Evolutionary conservation across 2,797 vertebrate species (phyloP).

Genomic region (Dendrocincla fuliginosa): DNA sequence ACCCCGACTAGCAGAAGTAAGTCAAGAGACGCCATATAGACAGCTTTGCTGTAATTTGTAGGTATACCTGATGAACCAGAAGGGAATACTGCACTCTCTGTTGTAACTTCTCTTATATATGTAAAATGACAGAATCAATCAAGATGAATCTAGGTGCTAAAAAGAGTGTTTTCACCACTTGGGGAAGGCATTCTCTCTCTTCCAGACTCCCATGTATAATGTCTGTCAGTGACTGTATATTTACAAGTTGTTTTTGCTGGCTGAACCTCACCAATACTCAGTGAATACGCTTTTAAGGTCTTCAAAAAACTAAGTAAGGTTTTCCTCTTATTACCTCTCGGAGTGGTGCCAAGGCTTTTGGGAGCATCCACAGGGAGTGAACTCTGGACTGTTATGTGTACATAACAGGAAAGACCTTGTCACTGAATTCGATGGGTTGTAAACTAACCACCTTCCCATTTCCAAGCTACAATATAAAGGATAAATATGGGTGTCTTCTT

Average conservation of each 20-base stretch:
- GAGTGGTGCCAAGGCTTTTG: background rate
- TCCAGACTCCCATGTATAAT: background rate
- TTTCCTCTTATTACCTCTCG: background rate
- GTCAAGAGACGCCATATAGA: background rate
- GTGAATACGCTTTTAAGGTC: background rate
- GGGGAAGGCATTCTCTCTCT: background rate
- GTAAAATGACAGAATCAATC: background rate
- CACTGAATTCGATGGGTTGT: background rate
- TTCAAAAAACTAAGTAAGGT: background rate
- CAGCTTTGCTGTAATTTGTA: background rate
- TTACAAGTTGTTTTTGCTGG: background rate
- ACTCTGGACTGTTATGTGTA: fast-evolving
- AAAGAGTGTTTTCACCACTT: background rate
- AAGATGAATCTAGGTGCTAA: background rate
- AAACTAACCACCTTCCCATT: background rate
- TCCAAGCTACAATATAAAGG: background rate
- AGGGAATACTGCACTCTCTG: background rate
- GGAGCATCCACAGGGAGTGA: background rate
- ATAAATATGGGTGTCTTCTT: background rate
- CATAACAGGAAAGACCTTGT: background rate
- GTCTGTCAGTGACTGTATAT: background rate
- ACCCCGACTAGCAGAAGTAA: background rate
- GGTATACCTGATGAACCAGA: fast-evolving
- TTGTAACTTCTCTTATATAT: background rate
- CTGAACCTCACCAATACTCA: background rate